Evolutionary conservation across 23 tunicate genomes (phyloP).

Genomic region (Halocynthia roretzi): DNA sequence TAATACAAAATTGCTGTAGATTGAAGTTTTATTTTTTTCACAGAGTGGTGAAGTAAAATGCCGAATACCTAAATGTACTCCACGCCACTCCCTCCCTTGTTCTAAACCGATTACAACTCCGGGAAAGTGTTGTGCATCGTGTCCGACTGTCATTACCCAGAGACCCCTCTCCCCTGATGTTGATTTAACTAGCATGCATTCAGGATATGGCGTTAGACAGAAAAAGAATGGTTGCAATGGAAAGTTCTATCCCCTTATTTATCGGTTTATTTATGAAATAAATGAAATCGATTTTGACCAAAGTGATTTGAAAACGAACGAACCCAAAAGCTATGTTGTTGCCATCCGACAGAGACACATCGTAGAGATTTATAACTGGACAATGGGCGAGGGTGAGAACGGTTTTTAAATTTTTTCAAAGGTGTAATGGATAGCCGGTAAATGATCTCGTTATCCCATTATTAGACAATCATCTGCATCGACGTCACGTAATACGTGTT

Average conservation of each 20-base stretch:
- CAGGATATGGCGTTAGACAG: not conserved
- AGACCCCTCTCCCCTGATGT: not conserved
- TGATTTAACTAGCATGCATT: not conserved
- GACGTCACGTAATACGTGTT: constrained; percentile 18
- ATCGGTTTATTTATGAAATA: not conserved
- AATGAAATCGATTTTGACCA: too few relatives aligned
- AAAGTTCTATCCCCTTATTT: not conserved
- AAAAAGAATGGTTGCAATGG: not conserved
- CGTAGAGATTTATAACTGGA: constrained; percentile 26
- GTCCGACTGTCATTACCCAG: not conserved
- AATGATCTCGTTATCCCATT: not conserved
- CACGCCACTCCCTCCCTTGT: not conserved
- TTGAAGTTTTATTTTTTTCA: not conserved
- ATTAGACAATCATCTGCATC: constrained; percentile 1
- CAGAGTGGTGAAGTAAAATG: constrained; percentile 41
- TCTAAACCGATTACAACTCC: not conserved
- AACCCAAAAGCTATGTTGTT: not conserved
- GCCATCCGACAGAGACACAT: constrained; percentile 1
- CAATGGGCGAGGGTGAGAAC: constrained; percentile 6
- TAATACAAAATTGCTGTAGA: not conserved
- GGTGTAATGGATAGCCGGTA: not conserved
- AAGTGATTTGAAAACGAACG: not conserved
- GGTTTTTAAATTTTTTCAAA: not conserved
- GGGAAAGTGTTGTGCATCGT: constrained; percentile 4
- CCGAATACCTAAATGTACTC: constrained; percentile 32